Evolutionary conservation across 1,140 invertebrate species (phyloP).

Genomic region (Trypoxylus dichotomus): DNA sequence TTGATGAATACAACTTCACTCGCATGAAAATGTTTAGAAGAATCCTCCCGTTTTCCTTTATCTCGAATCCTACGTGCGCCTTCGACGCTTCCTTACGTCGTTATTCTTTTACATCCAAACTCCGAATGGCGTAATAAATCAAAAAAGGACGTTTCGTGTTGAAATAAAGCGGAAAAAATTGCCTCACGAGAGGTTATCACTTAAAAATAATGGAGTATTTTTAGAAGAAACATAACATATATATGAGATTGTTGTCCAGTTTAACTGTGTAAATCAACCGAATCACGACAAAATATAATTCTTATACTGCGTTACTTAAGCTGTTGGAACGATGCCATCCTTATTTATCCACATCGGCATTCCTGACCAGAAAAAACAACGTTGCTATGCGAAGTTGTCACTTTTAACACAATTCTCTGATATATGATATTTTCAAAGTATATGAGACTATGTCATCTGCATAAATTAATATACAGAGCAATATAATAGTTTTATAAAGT

Average conservation of each 20-base stretch:
- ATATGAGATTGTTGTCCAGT: conserved; percentile 1
- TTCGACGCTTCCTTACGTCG: conserved; percentile 1
- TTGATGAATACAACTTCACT: neutral
- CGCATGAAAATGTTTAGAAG: neutral
- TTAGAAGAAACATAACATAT: neutral
- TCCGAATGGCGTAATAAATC: conserved; percentile 15
- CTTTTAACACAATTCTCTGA: neutral
- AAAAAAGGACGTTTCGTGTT: neutral
- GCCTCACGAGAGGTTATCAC: conserved; percentile 18
- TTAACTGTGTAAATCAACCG: conserved; percentile 7
- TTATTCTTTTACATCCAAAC: neutral
- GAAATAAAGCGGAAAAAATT: conserved; percentile 15
- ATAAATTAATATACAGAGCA: neutral
- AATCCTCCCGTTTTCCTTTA: neutral
- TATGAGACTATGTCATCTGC: neutral
- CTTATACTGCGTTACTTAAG: conserved; percentile 22
- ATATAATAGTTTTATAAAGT: no score
- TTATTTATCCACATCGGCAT: conserved; percentile 14
- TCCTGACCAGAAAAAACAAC: conserved; percentile 10
- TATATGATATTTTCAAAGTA: neutral
- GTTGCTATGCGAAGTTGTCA: conserved; percentile 14
- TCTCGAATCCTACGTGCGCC: neutral
- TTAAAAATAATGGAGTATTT: conserved; percentile 26
- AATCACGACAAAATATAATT: conserved; percentile 9
- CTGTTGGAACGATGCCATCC: conserved; percentile 14